phyloP scores from a whole-genome alignment of 1,140 invertebrate species.

The Trachymyrmex cornetzi region DNA sequence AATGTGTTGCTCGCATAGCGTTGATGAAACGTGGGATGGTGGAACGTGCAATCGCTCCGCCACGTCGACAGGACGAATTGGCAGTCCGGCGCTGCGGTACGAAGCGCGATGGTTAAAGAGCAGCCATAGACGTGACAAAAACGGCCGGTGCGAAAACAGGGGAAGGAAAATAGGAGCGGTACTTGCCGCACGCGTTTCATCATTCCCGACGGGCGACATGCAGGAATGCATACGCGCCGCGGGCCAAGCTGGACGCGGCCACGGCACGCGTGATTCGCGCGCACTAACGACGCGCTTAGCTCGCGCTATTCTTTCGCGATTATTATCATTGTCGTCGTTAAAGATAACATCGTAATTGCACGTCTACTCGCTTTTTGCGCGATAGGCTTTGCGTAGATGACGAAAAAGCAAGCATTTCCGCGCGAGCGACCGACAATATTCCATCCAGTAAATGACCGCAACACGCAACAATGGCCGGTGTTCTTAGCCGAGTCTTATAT shows the following conservation, averaged over 20 bases:
- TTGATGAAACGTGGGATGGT: background rate
- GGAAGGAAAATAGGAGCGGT: conserved; percentile 32
- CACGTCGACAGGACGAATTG: conserved; percentile 21
- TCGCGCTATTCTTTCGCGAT: conserved; percentile 61
- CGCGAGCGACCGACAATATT: conserved; percentile 71
- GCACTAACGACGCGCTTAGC: conserved; percentile 50
- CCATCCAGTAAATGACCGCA: conserved; percentile 66
- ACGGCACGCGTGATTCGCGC: conserved; percentile 32
- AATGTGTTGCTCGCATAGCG: background rate
- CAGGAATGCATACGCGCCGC: conserved; percentile 51
- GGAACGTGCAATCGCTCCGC: background rate
- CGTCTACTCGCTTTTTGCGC: conserved; percentile 1
- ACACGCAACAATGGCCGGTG: conserved; percentile 24
- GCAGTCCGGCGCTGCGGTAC: background rate
- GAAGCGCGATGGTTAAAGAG: conserved; percentile 20
- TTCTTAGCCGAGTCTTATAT: too few species aligned
- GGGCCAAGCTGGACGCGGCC: conserved; percentile 11
- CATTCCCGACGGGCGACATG: conserved; percentile 33
- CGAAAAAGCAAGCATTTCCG: conserved; percentile 44
- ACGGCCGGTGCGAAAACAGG: conserved; percentile 28
- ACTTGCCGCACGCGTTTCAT: conserved; percentile 36
- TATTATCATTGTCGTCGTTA: conserved; percentile 70
- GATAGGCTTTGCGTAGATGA: background rate
- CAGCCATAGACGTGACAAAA: conserved; percentile 29
- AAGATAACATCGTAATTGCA: conserved; percentile 51